Evolutionary conservation across 2,113 vertebrate species (phyloP), one percentile per base, ranked within the genome.

Genomic region (Alectura lathami): DNA sequence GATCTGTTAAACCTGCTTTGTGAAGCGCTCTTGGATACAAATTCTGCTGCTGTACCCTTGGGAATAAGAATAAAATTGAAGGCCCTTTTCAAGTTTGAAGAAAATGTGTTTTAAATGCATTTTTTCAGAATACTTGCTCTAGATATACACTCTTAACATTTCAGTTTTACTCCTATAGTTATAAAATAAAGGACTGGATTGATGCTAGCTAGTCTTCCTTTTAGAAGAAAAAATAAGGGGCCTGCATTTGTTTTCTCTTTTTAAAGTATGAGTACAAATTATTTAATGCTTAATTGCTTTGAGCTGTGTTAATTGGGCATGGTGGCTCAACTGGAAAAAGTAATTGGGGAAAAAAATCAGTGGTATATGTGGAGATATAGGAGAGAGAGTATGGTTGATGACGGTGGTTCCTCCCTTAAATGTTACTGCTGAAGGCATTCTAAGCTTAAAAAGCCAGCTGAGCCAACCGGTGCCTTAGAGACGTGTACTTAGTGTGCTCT

Each of bases 341-440:
- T 9, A 83, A 47, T 20, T 45, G 47, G 34, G 77, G 60, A 11
- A 67, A 47, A n/a, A 64, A 36, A 34, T n/a, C 21, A 13, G 10
- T 70, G 14, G 5, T n/a, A n/a, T n/a, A n/a, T n/a, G n/a, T n/a
- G n/a, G n/a, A n/a, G n/a, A n/a, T n/a, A n/a, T n/a, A n/a, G n/a
- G n/a, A n/a, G n/a, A n/a, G n/a, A n/a, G n/a, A n/a, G n/a, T n/a
- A 9, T 0, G 4, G 45, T 54, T 59, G 21, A 63, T 2, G 1
- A 34, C 56, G 22, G 30, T 63, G 32, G 5, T n/a, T 4, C 57
- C 11, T 78, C 32, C 89, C 27, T 75, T 43, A 67, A 1, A 20
- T 85, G 9, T 23, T 82, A 6, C 45, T 85, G 14, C 8, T 87
- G 79, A 43, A 87, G 7, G 5, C 22, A 5, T 42, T 17, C 8